A percentile compares a stretch with the other conserved stretches of the same genome.
These are phyloP conservation scores for Deroplatys truncata DNA, from an alignment of 2,888 invertebrate genomes.

Conservation along the genomic window DNA sequence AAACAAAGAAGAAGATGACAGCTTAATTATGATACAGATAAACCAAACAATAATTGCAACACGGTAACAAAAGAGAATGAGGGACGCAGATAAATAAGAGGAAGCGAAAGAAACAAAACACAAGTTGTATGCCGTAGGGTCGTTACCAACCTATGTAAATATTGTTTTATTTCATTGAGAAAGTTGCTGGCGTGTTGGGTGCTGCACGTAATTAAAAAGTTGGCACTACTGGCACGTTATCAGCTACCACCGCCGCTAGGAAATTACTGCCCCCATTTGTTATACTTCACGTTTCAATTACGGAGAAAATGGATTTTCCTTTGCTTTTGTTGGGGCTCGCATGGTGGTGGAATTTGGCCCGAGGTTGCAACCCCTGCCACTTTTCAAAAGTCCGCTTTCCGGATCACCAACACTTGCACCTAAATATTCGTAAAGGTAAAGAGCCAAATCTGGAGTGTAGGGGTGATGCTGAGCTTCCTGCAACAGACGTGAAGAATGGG, in stretches of 20 bases:
- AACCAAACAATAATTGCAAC: too few relatives aligned
- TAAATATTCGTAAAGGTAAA: too few relatives aligned
- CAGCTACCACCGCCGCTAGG: background rate
- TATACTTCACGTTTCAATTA: background rate
- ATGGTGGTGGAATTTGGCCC: background rate
- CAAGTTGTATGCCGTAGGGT: background rate
- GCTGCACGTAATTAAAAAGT: background rate
- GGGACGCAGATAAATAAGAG: too few relatives aligned
- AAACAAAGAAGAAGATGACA: too few relatives aligned
- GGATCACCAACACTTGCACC: too few relatives aligned
- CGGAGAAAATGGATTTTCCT: background rate
- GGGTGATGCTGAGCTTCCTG: too few relatives aligned
- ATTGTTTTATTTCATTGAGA: background rate
- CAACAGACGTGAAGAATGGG: too few relatives aligned
- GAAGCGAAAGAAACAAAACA: background rate
- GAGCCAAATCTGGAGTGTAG: too few relatives aligned
- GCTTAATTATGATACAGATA: too few relatives aligned
- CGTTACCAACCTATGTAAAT: background rate
- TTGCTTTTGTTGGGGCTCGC: background rate
- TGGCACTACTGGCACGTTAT: background rate
- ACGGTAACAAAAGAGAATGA: too few relatives aligned
- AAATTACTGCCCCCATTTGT: background rate
- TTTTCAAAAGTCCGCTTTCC: too few relatives aligned
- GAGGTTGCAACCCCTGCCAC: too few relatives aligned
- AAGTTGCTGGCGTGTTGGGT: background rate